phyloP scores from a whole-genome alignment of 2,113 vertebrate species.

The Cranoglanis bouderius region DNA sequence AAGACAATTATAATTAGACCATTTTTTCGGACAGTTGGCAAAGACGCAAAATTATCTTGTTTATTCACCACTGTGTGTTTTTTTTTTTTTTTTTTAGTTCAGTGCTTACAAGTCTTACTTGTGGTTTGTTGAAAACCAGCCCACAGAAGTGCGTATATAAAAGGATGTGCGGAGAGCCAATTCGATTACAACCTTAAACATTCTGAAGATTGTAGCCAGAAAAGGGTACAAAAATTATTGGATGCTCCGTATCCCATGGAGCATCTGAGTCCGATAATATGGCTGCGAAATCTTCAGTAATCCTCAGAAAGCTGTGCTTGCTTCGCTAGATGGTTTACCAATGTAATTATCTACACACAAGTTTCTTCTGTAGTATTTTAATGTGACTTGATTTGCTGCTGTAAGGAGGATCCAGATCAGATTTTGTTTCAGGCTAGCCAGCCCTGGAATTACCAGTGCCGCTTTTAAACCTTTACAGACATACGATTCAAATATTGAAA shows the following conservation, averaged over 20 bases:
- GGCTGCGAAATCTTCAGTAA: background rate
- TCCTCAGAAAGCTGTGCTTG: background rate
- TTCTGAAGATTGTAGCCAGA: background rate
- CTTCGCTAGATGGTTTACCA: background rate
- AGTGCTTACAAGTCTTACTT: background rate
- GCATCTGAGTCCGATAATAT: background rate
- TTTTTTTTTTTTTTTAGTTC: too few relatives aligned
- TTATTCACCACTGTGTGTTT: background rate
- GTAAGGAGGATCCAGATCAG: background rate
- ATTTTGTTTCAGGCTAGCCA: background rate
- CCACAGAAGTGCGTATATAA: background rate
- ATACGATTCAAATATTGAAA: conserved; percentile 59
- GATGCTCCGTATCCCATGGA: background rate
- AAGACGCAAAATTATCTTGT: too few relatives aligned
- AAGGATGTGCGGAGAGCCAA: background rate
- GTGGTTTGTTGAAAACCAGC: background rate
- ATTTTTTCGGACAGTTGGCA: background rate
- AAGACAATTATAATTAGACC: background rate
- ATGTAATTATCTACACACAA: background rate
- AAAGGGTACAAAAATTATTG: background rate
- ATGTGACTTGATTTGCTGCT: background rate
- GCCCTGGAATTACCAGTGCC: background rate
- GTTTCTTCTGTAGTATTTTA: background rate
- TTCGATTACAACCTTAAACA: background rate
- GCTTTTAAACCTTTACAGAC: conserved; percentile 5